Base-by-base conservation (phyloP, 2,797 vertebrate species). In the Rallus crepitans region DNA sequence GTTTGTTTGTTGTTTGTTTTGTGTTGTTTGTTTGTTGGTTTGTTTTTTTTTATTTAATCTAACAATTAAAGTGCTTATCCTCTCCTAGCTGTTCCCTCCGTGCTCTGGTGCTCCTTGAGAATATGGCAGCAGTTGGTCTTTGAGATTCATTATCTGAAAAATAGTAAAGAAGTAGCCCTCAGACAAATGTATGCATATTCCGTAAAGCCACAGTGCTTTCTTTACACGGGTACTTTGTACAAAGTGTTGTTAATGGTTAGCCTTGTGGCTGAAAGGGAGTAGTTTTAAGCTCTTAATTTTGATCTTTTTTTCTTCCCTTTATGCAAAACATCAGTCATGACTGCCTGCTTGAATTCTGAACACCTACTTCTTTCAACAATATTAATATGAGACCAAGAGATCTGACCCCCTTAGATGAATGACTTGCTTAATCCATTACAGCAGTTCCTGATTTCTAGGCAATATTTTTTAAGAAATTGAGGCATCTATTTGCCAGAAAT, bases 401-500 rank as follows among this genome's bases (percentile, higher is more conserved):
- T 61, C 65, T 77, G 87, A 83, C 48, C 16, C 2, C 3, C 28
- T 78, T 71, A 77, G 89, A 53, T 71, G 75, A 76, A 95, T 81
- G 53, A 75, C 35, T 82, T 12, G 10, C 64, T 89, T 89, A 85
- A 94, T 85, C 57, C 48, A 63, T 77, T 93, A 71, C 30, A 89
- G 11, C 7, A 81, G 53, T 89, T 91, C 84, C 18, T 68, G 48
- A 79, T 5, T 91, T 80, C 64, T 80, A 73, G 72, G 75, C 21
- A 81, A 80, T 95, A 95, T 77, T 89, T 89, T 93, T 88, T 80
- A 92, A 91, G 68, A 66, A 18, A n/a, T 3, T 3, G 11, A 60
- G 27, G n/a, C 56, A 91, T 17, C 7, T 85, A 24, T 87, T 85
- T 87, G 30, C 39, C 75, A 91, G 64, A 87, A 92, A 66, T 2